phyloP scores from a whole-genome alignment of 2,113 vertebrate species.

The Lynx canadensis region DNA sequence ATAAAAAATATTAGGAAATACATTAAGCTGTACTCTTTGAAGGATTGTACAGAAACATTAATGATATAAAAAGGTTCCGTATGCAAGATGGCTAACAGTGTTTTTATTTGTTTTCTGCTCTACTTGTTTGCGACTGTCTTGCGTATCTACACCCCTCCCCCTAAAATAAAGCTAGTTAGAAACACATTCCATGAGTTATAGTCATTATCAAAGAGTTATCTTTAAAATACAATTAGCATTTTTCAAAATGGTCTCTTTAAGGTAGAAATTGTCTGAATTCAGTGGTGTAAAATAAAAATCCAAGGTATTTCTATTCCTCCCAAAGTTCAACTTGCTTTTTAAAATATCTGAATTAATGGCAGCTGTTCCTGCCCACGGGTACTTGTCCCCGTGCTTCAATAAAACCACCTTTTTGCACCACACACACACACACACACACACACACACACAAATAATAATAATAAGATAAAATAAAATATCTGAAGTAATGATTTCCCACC shows the following conservation, averaged over 20 bases:
- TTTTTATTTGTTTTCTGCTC: conserved; percentile 61
- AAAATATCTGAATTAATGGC: conserved; percentile 29
- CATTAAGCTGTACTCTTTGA: neutral
- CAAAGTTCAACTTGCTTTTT: conserved; percentile 42
- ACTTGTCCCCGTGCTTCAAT: too few species aligned
- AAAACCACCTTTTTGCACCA: too few species aligned
- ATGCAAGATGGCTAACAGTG: neutral
- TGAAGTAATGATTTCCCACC: neutral
- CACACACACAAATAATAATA: too few species aligned
- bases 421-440: too few species aligned
- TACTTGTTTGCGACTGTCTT: conserved; percentile 30
- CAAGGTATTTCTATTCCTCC: neutral
- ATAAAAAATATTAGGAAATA: conserved; percentile 31
- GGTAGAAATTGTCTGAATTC: conserved; percentile 32
- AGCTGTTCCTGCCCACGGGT: too few species aligned
- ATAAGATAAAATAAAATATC: neutral
- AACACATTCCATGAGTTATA: neutral
- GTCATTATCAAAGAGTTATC: neutral
- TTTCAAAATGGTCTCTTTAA: conserved; percentile 40
- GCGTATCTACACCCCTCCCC: neutral
- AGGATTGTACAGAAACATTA: neutral
- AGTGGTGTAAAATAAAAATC: conserved; percentile 44
- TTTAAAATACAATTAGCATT: conserved; percentile 14
- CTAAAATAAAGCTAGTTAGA: neutral
- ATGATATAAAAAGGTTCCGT: neutral